A percentile compares a stretch with the other conserved stretches of the same genome.
phyloP scores from a whole-genome alignment of 2,113 vertebrate genomes.

The Pampusana beccarii region DNA sequence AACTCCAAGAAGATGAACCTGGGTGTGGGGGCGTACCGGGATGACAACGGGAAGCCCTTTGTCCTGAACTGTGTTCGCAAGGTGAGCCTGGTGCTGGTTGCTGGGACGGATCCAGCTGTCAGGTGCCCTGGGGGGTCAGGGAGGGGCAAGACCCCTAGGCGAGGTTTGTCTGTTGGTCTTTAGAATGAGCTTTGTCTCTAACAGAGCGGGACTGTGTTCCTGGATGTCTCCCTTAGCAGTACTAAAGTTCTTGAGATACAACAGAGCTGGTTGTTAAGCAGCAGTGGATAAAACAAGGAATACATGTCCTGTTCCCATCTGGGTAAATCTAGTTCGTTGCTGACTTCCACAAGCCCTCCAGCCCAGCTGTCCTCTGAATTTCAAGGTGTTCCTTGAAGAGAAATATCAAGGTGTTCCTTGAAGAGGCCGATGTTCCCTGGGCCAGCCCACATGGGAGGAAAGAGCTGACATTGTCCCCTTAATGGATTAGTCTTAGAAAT shows the following conservation, averaged over 20 bases:
- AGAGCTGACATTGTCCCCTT: neutral
- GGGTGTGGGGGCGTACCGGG: slow-evolving; percentile 93
- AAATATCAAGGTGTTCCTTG: neutral
- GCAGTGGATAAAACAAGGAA: neutral
- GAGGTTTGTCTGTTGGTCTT: neutral
- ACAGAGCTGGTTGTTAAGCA: neutral
- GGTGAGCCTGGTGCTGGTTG: slow-evolving; percentile 71
- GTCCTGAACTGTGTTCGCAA: slow-evolving; percentile 91
- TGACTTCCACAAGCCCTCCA: neutral
- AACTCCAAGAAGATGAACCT: slow-evolving; percentile 97
- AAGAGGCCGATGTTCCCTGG: neutral
- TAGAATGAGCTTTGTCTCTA: neutral
- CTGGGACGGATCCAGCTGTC: neutral
- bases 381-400: neutral
- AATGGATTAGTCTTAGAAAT: slow-evolving; percentile 38
- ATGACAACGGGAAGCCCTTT: slow-evolving; percentile 90
- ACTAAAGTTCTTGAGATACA: neutral
- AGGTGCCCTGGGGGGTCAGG: neutral
- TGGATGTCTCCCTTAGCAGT: neutral
- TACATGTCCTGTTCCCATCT: neutral
- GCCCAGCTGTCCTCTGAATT: neutral
- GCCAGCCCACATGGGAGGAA: neutral
- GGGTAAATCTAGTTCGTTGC: rapidly evolving
- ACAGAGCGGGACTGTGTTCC: neutral
- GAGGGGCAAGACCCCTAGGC: neutral